Percentiles rank a stretch among this genome's conserved stretches.
Conservation (phyloP, 2,888 invertebrate species). For the Myopa tessellatipennis region DNA sequence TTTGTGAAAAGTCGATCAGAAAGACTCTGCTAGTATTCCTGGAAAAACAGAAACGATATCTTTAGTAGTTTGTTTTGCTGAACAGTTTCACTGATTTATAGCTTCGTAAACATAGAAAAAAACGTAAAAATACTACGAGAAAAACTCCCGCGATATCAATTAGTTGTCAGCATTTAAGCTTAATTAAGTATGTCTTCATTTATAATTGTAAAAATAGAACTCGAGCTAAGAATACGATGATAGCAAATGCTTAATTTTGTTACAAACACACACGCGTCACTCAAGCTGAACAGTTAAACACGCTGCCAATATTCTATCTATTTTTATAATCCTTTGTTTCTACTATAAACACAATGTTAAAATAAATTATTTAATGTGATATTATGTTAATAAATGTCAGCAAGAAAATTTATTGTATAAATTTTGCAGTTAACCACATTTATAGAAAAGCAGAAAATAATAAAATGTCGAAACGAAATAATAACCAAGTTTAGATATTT, state of each 20-base stretch:
- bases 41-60: too few species aligned
- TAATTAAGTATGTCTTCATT: not conserved
- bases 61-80: too few species aligned
- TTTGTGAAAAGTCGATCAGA: too few species aligned
- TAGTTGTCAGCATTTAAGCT: conserved; percentile 9
- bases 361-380: conserved; percentile 49
- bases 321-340: not conserved
- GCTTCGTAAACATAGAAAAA: too few species aligned
- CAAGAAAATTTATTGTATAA: not conserved
- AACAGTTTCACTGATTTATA: too few species aligned
- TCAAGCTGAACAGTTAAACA: not conserved
- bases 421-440: conserved; percentile 17
- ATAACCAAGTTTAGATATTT: not conserved
- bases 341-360: conserved; percentile 16
- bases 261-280: conserved; percentile 25
- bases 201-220: not conserved
- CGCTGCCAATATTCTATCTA: conserved; percentile 21
- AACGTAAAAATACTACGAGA: too few species aligned
- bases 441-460: conserved; percentile 18
- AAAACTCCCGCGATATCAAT: conserved; percentile 25
- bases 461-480: not conserved
- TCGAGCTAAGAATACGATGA: not conserved
- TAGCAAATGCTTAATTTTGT: not conserved
- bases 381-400: conserved; percentile 52
- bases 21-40: too few species aligned